phyloP scores from a whole-genome alignment of 2,888 invertebrate genomes.

The Papilio gigon region DNA sequence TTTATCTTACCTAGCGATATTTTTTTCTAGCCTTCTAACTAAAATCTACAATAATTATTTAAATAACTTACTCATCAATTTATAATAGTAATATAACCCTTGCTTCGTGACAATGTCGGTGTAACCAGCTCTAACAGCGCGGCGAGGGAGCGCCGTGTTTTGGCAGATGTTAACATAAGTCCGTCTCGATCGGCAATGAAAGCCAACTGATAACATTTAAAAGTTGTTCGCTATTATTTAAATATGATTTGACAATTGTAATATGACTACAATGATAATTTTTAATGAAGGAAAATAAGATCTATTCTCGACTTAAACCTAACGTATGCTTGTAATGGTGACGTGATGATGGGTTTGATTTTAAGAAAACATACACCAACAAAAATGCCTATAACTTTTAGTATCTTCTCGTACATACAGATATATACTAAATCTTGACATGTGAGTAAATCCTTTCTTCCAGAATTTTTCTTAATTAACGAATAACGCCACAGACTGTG shows the following conservation, averaged over 20 bases:
- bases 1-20: no score
- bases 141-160: conserved; percentile 53
- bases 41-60: neutral
- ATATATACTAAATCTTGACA: no score
- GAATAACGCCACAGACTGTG: no score
- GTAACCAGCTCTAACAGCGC: conserved; percentile 45
- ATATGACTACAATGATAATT: neutral
- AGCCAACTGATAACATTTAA: conserved; percentile 71
- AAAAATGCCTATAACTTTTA: no score
- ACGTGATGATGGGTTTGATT: no score
- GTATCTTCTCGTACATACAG: no score
- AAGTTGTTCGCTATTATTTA: conserved; percentile 45
- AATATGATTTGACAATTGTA: conserved; percentile 13
- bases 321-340: no score
- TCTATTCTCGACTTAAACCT: no score
- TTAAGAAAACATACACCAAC: no score
- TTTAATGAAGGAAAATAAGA: neutral
- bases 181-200: conserved; percentile 76
- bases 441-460: no score
- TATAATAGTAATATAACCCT: conserved; percentile 26
- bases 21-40: no score
- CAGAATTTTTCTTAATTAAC: no score
- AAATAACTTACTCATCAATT: conserved; percentile 4
- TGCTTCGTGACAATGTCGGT: conserved; percentile 37
- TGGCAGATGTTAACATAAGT: conserved; percentile 76